Percentiles rank a stretch among this genome's conserved stretches.
Evolutionary conservation across 2,888 invertebrate genomes (phyloP).

Genomic region (Brachypterus glaber): DNA sequence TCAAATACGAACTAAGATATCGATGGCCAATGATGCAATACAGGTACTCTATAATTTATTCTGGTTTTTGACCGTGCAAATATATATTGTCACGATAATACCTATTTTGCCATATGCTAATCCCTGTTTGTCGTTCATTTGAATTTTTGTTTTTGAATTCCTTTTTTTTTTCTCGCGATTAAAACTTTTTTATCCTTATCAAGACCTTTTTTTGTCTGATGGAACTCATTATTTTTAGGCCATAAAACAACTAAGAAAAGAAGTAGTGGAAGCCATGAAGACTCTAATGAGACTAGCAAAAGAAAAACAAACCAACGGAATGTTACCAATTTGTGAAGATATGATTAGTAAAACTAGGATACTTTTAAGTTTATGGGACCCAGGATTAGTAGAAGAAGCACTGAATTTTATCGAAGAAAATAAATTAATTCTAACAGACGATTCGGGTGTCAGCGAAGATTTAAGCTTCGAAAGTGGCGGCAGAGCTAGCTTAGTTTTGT

Average conservation of each 20-base stretch:
- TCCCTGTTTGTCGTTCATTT: too few species aligned
- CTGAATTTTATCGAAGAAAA: conserved; percentile 74
- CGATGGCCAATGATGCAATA: conserved; percentile 73
- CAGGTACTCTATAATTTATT: too few species aligned
- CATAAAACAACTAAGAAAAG: conserved; percentile 64
- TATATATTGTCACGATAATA: too few species aligned
- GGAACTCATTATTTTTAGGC: too few species aligned
- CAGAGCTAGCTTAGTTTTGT: conserved; percentile 40
- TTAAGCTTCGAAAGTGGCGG: conserved; percentile 31
- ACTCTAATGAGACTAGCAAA: conserved; percentile 63
- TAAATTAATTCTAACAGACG: conserved; percentile 44
- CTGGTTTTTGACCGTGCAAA: too few species aligned
- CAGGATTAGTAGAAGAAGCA: conserved; percentile 75
- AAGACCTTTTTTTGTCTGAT: too few species aligned
- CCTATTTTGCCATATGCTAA: too few species aligned
- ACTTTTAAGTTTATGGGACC: conserved; percentile 76
- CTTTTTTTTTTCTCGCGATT: too few species aligned
- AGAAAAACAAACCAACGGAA: conserved; percentile 61
- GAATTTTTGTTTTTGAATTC: conserved; percentile 3
- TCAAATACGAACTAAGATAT: conserved; percentile 66
- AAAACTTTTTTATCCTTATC: too few species aligned
- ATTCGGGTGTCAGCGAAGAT: conserved; percentile 37
- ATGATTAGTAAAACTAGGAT: conserved; percentile 71
- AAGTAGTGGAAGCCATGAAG: conserved; percentile 70
- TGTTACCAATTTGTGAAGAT: conserved; percentile 66